Percentiles rank a stretch among this genome's conserved stretches.
These are phyloP conservation scores for Sterna hirundo DNA, from an alignment of 2,113 vertebrate genomes.

Conservation along the genomic window DNA sequence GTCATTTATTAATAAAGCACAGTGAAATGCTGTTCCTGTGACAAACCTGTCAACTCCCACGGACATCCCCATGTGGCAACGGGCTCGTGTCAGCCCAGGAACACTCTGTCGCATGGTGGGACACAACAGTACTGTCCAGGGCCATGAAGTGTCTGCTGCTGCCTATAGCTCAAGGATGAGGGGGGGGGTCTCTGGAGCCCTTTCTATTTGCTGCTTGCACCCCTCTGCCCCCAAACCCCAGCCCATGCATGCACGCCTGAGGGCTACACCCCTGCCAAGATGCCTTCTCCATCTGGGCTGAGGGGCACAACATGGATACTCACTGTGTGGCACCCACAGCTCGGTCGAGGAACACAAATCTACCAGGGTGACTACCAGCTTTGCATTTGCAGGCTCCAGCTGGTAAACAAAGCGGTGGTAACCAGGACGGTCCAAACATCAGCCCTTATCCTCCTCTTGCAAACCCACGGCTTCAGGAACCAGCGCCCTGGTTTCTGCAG, in stretches of 20 bases:
- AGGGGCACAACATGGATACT: not conserved
- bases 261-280: not conserved
- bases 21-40: rapidly evolving
- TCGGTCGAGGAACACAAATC: rapidly evolving
- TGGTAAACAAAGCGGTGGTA: rapidly evolving
- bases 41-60: not conserved
- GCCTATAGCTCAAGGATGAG: not conserved
- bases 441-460: not conserved
- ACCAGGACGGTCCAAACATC: not conserved
- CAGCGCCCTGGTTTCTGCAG: not conserved
- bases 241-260: not conserved
- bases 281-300: not conserved
- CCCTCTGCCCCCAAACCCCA: not conserved
- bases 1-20: not conserved
- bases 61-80: rapidly evolving
- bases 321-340: not conserved
- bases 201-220: not conserved
- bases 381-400: not conserved
- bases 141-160: not conserved
- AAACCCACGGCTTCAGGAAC: not conserved
- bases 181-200: not conserved
- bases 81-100: not conserved
- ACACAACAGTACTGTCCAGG: rapidly evolving
- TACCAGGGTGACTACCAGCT: not conserved
- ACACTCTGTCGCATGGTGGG: rapidly evolving